These are phyloP conservation scores for Lethenteron reissneri DNA, from an alignment of 2,113 vertebrate genomes.

Conservation along the genomic window DNA sequence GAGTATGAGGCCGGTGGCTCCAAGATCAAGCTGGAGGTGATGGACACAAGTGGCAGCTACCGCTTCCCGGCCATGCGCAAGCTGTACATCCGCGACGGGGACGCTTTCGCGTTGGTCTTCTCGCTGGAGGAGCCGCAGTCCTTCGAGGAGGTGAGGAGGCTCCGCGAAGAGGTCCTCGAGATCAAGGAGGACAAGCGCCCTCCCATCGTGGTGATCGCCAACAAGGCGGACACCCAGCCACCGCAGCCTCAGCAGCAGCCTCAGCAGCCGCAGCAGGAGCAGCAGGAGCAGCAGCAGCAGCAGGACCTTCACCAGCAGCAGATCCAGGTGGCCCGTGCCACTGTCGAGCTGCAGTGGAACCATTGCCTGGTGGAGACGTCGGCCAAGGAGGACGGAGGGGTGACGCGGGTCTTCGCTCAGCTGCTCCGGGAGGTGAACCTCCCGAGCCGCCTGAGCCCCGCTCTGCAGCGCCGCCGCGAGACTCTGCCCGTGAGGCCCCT, in stretches of 20 bases:
- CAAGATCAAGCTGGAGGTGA: slow-evolving; percentile 22
- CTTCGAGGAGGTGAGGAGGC: slow-evolving; percentile 21
- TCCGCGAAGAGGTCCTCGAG: slow-evolving; percentile 24
- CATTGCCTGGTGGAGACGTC: slow-evolving; percentile 25
- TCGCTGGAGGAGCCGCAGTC: slow-evolving; percentile 21
- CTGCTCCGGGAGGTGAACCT: slow-evolving; percentile 21
- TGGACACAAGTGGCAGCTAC: slow-evolving; percentile 36
- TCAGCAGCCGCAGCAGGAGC: background rate
- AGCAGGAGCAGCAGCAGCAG: slow-evolving; percentile 5
- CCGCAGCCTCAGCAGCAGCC: no score
- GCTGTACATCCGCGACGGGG: slow-evolving; percentile 25
- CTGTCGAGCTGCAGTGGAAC: slow-evolving; percentile 22
- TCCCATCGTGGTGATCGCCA: slow-evolving; percentile 23
- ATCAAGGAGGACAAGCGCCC: slow-evolving; percentile 14
- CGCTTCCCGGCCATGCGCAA: slow-evolving; percentile 34
- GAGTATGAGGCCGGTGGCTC: slow-evolving; percentile 17
- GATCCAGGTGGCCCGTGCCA: slow-evolving; percentile 15
- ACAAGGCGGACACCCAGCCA: slow-evolving; percentile 18
- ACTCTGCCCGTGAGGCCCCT: no score
- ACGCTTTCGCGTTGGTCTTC: slow-evolving; percentile 30
- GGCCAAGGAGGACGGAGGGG: slow-evolving; percentile 20
- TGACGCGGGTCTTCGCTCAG: slow-evolving; percentile 19
- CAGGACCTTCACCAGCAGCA: slow-evolving; percentile 13
- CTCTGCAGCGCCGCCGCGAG: no score
- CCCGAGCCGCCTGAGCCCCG: slow-evolving; percentile 12